phyloP scores from a whole-genome alignment of 2,113 vertebrate species.

The Charina bottae region DNA sequence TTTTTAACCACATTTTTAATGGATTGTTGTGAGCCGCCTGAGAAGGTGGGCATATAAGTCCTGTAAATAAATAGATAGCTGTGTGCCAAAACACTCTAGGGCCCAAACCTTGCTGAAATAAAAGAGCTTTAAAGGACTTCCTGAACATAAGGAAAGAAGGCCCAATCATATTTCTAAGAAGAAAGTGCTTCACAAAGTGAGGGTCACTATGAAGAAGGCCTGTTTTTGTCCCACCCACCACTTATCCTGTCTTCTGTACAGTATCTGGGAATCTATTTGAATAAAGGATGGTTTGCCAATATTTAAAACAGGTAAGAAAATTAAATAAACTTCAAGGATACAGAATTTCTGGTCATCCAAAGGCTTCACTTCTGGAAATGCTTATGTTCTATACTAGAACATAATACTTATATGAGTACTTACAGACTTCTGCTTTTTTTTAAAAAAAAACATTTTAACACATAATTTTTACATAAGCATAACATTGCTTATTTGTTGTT shows the following conservation, averaged over 20 bases:
- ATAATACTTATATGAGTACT: no score
- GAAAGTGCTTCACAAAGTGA: not conserved
- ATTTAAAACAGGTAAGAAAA: not conserved
- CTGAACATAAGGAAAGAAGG: not conserved
- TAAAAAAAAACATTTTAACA: no score
- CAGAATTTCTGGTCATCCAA: not conserved
- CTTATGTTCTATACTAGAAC: no score
- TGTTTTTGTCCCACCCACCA: not conserved
- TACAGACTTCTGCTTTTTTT: no score
- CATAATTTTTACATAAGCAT: no score
- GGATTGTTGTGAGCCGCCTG: not conserved
- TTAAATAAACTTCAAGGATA: not conserved
- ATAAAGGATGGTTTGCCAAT: not conserved
- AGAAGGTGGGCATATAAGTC: not conserved
- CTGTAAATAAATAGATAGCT: not conserved
- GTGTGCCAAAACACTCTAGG: not conserved
- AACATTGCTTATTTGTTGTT: no score
- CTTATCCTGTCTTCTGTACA: not conserved
- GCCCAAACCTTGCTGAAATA: not conserved
- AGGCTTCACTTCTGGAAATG: not conserved
- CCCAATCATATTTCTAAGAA: not conserved
- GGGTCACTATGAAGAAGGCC: not conserved
- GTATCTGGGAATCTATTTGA: not conserved
- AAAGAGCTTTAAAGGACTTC: not conserved
- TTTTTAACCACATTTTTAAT: not conserved